phyloP scores from a whole-genome alignment of 1,140 invertebrate genomes.

The Spodoptera litura region DNA sequence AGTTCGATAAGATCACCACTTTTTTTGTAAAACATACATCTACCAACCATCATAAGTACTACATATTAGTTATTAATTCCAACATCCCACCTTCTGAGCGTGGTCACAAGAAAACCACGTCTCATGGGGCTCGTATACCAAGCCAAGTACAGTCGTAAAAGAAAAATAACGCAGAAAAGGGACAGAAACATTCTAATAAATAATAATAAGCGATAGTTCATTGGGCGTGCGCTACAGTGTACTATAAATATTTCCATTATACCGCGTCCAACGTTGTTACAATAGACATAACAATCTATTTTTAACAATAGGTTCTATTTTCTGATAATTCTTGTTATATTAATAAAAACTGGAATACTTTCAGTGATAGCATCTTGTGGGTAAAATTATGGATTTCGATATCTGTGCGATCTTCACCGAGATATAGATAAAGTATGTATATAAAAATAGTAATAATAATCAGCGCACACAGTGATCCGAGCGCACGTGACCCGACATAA shows the following conservation, averaged over 20 bases:
- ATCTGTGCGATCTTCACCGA: background rate
- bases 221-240: background rate
- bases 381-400: too few species aligned
- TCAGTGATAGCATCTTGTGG: background rate
- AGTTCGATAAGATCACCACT: too few species aligned
- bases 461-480: slow-evolving; percentile 38
- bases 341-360: background rate
- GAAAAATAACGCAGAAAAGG: background rate
- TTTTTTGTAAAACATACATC: too few species aligned
- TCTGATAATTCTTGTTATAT: too few species aligned
- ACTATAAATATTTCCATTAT: background rate
- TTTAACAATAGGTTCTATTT: too few species aligned
- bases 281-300: too few species aligned
- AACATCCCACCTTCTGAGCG: background rate
- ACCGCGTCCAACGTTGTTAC: too few species aligned
- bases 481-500: slow-evolving; percentile 59
- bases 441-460: slow-evolving; percentile 45
- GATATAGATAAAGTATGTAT: slow-evolving; percentile 2
- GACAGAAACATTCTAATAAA: slow-evolving; percentile 1
- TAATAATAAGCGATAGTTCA: slow-evolving; percentile 8
- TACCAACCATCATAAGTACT: too few species aligned
- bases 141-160: slow-evolving; percentile 11
- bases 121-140: background rate
- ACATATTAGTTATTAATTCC: background rate
- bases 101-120: background rate